Conservation (phyloP, 1,140 invertebrate genomes). For the Cryptotermes secundus region DNA sequence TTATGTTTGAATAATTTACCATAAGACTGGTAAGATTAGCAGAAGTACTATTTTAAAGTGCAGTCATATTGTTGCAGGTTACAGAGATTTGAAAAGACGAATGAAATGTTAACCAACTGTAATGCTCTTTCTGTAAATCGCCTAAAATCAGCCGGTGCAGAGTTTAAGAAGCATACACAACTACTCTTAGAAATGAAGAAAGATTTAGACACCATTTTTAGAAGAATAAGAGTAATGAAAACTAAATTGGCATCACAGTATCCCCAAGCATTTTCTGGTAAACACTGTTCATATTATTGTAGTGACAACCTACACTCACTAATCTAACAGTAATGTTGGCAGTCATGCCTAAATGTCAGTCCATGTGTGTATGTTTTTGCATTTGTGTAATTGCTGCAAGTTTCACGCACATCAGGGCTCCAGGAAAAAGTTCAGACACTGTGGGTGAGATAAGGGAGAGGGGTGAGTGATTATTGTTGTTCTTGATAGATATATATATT, state of each 20-base stretch:
- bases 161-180: slow-evolving; percentile 88
- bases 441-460: too few relatives aligned
- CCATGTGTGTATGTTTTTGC: too few relatives aligned
- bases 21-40: background rate
- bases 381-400: too few relatives aligned
- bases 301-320: too few relatives aligned
- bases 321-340: too few relatives aligned
- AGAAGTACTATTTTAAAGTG: background rate
- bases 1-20: background rate
- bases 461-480: too few relatives aligned
- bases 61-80: slow-evolving; percentile 64
- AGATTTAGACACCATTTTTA: slow-evolving; percentile 61
- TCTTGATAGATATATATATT: too few relatives aligned
- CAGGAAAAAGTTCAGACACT: too few relatives aligned
- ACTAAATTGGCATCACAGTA: slow-evolving; percentile 81
- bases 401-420: too few relatives aligned
- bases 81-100: slow-evolving; percentile 94
- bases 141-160: slow-evolving; percentile 74
- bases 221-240: slow-evolving; percentile 68
- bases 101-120: slow-evolving; percentile 95
- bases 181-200: slow-evolving; percentile 67
- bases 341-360: too few relatives aligned
- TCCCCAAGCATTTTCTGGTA: slow-evolving; percentile 70
- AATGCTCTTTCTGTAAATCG: slow-evolving; percentile 82
- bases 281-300: too few relatives aligned